Evolutionary conservation across 1,140 invertebrate genomes (phyloP).

Genomic region (Heliconius melpomene): DNA sequence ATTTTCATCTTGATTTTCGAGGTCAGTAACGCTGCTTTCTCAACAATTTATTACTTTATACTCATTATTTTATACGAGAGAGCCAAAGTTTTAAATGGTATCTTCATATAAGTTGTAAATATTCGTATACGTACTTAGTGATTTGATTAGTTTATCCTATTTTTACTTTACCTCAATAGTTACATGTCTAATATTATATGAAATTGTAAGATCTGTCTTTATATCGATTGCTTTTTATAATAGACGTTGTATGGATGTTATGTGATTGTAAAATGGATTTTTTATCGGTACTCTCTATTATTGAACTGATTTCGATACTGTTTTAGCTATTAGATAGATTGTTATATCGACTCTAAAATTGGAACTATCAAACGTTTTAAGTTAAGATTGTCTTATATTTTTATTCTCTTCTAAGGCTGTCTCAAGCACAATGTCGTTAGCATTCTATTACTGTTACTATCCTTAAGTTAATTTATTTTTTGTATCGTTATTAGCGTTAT

Average conservation of each 20-base stretch:
- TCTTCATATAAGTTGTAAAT: constrained; percentile 70
- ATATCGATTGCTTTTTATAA: neutral
- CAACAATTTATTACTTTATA: constrained; percentile 64
- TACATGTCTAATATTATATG: constrained; percentile 4
- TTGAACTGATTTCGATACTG: neutral
- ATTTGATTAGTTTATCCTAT: constrained; percentile 43
- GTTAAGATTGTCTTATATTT: constrained; percentile 12
- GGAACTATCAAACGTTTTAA: neutral
- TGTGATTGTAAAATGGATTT: neutral
- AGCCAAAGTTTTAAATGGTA: constrained; percentile 72
- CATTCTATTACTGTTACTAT: constrained; percentile 51
- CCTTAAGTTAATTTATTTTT: constrained; percentile 69
- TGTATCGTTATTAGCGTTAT: constrained; percentile 53
- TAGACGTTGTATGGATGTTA: constrained; percentile 3
- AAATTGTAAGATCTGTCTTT: neutral
- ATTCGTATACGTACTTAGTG: constrained; percentile 69
- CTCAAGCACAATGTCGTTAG: constrained; percentile 60
- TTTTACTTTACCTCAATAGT: constrained; percentile 68
- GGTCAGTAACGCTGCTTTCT: constrained; percentile 69
- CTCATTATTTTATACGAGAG: constrained; percentile 73
- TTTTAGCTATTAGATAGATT: constrained; percentile 9
- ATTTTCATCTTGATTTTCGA: constrained; percentile 46
- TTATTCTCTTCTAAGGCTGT: constrained; percentile 49
- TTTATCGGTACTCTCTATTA: neutral
- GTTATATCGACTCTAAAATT: neutral